phyloP scores from a whole-genome alignment of 2,888 invertebrate genomes.

The Amphipyra berbera region DNA sequence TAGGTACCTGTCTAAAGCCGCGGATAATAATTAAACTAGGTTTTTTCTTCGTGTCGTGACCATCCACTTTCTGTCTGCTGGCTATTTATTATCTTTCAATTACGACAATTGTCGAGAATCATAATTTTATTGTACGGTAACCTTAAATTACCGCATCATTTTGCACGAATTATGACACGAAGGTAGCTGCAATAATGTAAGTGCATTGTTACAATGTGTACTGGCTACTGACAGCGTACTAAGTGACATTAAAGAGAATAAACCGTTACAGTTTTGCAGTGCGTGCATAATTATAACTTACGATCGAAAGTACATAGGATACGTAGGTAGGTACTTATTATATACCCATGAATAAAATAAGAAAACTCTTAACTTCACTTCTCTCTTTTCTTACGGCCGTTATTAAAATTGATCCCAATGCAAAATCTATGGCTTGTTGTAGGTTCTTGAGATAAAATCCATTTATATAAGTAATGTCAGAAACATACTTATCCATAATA shows the following conservation, averaged over 20 bases:
- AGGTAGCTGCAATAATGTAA: conserved; percentile 21
- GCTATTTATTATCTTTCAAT: background rate
- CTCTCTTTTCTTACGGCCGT: no score
- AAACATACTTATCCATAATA: no score
- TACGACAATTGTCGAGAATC: conserved; percentile 26
- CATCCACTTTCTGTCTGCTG: conserved; percentile 44
- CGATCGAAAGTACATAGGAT: no score
- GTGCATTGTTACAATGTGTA: conserved; percentile 17
- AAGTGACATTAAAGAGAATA: conserved; percentile 47
- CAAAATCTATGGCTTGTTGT: no score
- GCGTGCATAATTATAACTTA: no score
- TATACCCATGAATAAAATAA: no score
- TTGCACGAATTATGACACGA: conserved; percentile 21
- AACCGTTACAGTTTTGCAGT: conserved; percentile 44
- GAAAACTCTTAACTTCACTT: no score
- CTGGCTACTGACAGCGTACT: conserved; percentile 12
- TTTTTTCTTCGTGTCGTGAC: conserved; percentile 41
- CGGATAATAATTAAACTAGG: conserved; percentile 25
- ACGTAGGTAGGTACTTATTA: no score
- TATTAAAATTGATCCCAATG: no score
- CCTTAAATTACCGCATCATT: conserved; percentile 43
- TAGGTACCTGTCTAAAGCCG: conserved; percentile 10
- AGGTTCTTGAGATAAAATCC: no score
- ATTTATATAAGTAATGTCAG: no score
- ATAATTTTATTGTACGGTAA: conserved; percentile 31